A percentile compares a stretch with the other conserved stretches of the same genome.
Conservation (phyloP, 2,888 invertebrate genomes). For the Coelopa pilipes region DNA sequence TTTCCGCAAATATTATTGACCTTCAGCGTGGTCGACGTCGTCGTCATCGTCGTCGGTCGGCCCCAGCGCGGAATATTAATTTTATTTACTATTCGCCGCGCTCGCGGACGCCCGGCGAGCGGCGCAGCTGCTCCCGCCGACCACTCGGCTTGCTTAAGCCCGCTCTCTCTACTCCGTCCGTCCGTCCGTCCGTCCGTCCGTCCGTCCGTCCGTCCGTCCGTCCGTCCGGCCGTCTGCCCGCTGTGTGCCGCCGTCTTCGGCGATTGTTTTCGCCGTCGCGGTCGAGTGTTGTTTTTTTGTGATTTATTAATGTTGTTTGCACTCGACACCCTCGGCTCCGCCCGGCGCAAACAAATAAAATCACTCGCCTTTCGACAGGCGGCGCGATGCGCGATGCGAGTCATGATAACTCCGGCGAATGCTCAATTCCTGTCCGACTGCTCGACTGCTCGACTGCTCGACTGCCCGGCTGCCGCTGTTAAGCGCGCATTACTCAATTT, state of each 20-base stretch:
- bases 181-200: no score
- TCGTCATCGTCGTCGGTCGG: background rate
- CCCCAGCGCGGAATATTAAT: background rate
- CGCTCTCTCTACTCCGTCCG: background rate
- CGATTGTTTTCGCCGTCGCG: background rate
- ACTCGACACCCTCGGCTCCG: slow-evolving; percentile 4
- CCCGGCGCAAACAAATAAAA: background rate
- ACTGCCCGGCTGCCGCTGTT: background rate
- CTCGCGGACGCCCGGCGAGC: background rate
- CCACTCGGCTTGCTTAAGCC: background rate
- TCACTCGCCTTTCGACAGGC: background rate
- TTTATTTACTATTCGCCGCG: background rate
- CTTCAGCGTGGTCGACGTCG: background rate
- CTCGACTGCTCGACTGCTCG: no score
- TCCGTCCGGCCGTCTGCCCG: no score
- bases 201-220: no score
- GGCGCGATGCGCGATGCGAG: background rate
- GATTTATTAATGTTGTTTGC: slow-evolving; percentile 23
- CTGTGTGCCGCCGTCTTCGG: background rate
- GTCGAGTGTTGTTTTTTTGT: background rate
- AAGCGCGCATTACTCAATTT: slow-evolving; percentile 14
- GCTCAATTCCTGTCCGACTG: background rate
- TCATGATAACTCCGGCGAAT: slow-evolving; percentile 7
- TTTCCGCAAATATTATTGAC: slow-evolving; percentile 5
- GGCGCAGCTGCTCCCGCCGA: background rate